These are phyloP conservation scores for Hypanus sabinus DNA, from an alignment of 2,113 vertebrate genomes.

Conservation along the genomic window DNA sequence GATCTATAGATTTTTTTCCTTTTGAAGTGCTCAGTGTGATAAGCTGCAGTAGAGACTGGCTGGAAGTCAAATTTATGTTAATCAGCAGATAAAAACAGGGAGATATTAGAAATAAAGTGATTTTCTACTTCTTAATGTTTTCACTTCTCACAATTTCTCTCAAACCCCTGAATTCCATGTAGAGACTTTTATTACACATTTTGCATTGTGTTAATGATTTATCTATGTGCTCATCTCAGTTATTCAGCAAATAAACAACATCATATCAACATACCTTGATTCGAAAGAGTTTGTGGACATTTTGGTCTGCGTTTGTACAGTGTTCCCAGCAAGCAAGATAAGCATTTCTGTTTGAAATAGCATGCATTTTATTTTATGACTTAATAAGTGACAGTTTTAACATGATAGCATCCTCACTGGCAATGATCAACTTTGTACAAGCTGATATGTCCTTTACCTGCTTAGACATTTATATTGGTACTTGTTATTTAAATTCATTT, in stretches of 20 bases:
- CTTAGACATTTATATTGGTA: background rate
- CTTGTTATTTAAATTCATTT: constrained; percentile 18
- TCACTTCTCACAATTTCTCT: too few relatives aligned
- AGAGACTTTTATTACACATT: background rate
- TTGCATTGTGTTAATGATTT: constrained; percentile 18
- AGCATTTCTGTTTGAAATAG: constrained; percentile 35
- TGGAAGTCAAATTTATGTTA: constrained; percentile 16
- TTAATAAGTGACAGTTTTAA: constrained; percentile 37
- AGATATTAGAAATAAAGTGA: background rate
- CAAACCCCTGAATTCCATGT: background rate
- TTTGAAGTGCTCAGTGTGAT: constrained; percentile 20
- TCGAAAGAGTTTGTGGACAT: constrained; percentile 30
- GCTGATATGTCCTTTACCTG: constrained; percentile 15
- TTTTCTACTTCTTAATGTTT: constrained; percentile 23
- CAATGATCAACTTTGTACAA: constrained; percentile 37
- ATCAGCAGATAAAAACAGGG: background rate
- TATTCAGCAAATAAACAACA: constrained; percentile 35
- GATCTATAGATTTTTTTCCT: constrained; percentile 19
- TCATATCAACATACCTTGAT: constrained; percentile 10
- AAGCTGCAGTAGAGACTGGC: background rate
- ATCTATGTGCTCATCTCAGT: constrained; percentile 7
- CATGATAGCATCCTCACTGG: constrained; percentile 29
- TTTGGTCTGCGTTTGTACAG: constrained; percentile 30
- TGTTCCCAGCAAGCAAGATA: constrained; percentile 33
- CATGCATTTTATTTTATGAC: constrained; percentile 32